Evolutionary conservation across 1,140 invertebrate species (phyloP), one percentile per base, ranked within the genome.

Genomic region (Halesus radiatus): DNA sequence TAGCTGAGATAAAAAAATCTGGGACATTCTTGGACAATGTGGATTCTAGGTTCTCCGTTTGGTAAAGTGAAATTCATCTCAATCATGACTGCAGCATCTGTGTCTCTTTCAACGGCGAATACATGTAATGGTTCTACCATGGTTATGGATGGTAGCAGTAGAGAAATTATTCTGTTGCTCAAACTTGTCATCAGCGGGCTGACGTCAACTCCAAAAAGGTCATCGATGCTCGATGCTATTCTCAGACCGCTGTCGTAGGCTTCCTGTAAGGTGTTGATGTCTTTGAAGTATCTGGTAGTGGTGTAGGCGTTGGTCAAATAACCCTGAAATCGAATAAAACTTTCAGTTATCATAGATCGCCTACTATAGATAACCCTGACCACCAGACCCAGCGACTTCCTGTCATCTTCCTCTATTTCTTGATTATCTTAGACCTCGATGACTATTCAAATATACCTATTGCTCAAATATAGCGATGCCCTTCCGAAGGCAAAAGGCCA

Each of bases 11-110:
- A 85, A 79, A 86, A 88, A 13, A 77, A 85, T 22, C 86, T 60
- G 5, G 87, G 87, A 83, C 89, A 90, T 18, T 90, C 87, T 3
- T 85, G 79, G n/a, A 89, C 83, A 0, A 87, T 80, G 81, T 90
- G 88, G 32, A 90, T 23, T n/a, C 83, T 54, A 5, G 83, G 85
- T n/a, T 56, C 60, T 3, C 85, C 84, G 32, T 81, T 32, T 13
- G 20, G 15, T 4, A 15, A 22, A 5, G 60, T 80, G 22, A 37
- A 80, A 8, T 76, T 78, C 6, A 75, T 56, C 26, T 80, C 76
- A 8, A 83, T 74, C 7, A 80, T 52, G 4, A 83, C 10, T 15
- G 75, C 76, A 15, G 81, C 81, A 45, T 83, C 81, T 8, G 54
- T 52, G 18, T 58, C 72, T 60, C 81, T 77, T 29, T 82, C 74